Evolutionary conservation across 2,113 vertebrate species (phyloP).

Genomic region (Sander vitreus): DNA sequence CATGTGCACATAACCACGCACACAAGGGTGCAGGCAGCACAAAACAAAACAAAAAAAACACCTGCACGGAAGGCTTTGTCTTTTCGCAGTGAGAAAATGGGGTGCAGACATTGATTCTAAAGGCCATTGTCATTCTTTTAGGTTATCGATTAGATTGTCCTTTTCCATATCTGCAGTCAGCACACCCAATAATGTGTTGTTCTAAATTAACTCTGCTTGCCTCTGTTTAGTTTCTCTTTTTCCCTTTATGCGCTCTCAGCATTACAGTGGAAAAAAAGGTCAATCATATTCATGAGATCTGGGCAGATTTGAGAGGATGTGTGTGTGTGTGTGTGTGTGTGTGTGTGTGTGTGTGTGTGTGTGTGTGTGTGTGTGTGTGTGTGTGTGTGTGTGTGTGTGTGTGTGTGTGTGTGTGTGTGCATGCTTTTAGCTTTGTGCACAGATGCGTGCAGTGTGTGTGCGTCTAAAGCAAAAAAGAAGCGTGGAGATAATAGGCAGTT

Average conservation of each 20-base stretch:
- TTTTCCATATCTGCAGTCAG: constrained; percentile 94
- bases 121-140: constrained; percentile 92
- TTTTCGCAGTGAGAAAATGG: constrained; percentile 92
- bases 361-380: constrained; percentile 19
- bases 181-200: constrained; percentile 89
- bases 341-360: constrained; percentile 13
- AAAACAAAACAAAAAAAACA: constrained; percentile 77
- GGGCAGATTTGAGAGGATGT: constrained; percentile 89
- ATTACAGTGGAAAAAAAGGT: constrained; percentile 96
- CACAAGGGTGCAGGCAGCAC: constrained; percentile 42
- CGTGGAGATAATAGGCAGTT: constrained; percentile 92
- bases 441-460: neutral
- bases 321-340: constrained; percentile 26
- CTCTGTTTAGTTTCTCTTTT: constrained; percentile 84
- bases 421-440: constrained; percentile 31
- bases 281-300: constrained; percentile 97
- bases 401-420: no score
- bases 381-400: constrained; percentile 23
- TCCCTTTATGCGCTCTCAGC: constrained; percentile 78
- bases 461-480: constrained; percentile 60
- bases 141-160: constrained; percentile 95
- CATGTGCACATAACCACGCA: constrained; percentile 33
- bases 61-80: constrained; percentile 87
- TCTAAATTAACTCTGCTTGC: constrained; percentile 95
- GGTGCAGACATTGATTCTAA: constrained; percentile 94